A percentile compares a stretch with the other conserved stretches of the same genome.
These are phyloP conservation scores for Cistogaster globosa DNA, from an alignment of 2,888 invertebrate genomes.

Conservation along the genomic window DNA sequence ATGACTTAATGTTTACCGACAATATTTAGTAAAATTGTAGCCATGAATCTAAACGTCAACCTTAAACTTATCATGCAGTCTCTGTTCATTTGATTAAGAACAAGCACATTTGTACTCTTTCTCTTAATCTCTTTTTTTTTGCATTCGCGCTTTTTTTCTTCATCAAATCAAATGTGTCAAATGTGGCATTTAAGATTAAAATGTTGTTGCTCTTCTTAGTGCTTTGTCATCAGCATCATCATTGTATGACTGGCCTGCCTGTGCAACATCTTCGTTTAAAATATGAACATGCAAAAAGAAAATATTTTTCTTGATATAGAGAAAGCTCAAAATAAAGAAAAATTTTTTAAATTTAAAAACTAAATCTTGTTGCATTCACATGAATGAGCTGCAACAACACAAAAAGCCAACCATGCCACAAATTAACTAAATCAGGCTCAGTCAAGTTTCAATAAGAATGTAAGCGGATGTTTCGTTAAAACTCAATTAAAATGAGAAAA, in stretches of 20 bases:
- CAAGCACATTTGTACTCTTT: not conserved
- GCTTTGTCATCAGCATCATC: conserved; percentile 32
- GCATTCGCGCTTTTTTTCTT: not conserved
- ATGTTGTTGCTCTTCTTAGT: conserved; percentile 44
- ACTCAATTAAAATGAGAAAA: conserved; percentile 55
- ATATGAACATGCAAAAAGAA: conserved; percentile 20
- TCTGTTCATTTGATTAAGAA: no score
- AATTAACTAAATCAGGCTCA: conserved; percentile 46
- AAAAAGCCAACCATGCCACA: conserved; percentile 28
- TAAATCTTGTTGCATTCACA: conserved; percentile 23
- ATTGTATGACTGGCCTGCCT: conserved; percentile 10
- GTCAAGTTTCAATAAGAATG: conserved; percentile 30
- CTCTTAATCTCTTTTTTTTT: not conserved
- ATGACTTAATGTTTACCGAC: no score
- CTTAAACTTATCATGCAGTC: no score
- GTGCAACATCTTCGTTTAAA: conserved; percentile 15
- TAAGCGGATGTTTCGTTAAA: conserved; percentile 69
- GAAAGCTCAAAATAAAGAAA: conserved; percentile 47
- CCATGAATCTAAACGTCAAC: no score
- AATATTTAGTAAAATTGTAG: no score
- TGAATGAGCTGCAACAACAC: conserved; percentile 4
- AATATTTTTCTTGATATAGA: conserved; percentile 32
- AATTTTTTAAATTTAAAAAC: not conserved
- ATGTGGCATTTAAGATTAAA: conserved; percentile 48
- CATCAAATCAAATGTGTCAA: conserved; percentile 46